Evolutionary conservation across 2,113 vertebrate species (phyloP), one percentile per base, ranked within the genome.

Genomic region (Lasiurus cinereus): DNA sequence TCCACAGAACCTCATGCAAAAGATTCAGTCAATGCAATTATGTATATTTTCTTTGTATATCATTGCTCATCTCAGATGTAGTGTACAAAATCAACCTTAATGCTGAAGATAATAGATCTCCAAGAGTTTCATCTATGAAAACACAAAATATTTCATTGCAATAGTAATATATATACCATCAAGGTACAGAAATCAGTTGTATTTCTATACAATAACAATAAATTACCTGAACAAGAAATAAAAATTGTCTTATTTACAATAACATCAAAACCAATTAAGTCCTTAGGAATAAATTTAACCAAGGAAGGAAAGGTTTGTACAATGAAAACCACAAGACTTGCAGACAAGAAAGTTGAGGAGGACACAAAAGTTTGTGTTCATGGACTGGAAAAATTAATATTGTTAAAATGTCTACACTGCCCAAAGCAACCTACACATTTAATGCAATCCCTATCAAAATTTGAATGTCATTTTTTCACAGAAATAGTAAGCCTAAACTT

Each of bases 41-140:
- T 11, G 13, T 50, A 27, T n/a, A 46, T 93, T 52, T 64, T 93
- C 31, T 64, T 94, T 39, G 10, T 16, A 69, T 6, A 69, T 36
- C 8, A 33, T 62, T 94, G 18, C 10, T 70, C 36, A 66, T 79
- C n/a, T 62, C 69, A 94, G 92, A 77, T 92, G 36, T 6, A 88
- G n/a, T 52, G 3, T 46, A 50, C 36, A 69, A 77, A 92, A 83
- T 46, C 6, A 13, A 89, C 52, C 29, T 84, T 66, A 77, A 85
- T 50, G 7, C 11, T 8, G 62, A 67, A 43, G 21, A 29, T 84
- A 92, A 87, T 54, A 69, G 11, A 18, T 62, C n/a, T 64, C 21
- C 14, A 88, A 76, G 3, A 78, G 4, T 46, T 70, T 4, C 43
- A 48, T 52, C 52, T 54, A 70, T 72, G 2, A 62, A 83, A 78